Base-by-base conservation (phyloP, 2,797 vertebrate genomes). In the Ptychadena robeensis region DNA sequence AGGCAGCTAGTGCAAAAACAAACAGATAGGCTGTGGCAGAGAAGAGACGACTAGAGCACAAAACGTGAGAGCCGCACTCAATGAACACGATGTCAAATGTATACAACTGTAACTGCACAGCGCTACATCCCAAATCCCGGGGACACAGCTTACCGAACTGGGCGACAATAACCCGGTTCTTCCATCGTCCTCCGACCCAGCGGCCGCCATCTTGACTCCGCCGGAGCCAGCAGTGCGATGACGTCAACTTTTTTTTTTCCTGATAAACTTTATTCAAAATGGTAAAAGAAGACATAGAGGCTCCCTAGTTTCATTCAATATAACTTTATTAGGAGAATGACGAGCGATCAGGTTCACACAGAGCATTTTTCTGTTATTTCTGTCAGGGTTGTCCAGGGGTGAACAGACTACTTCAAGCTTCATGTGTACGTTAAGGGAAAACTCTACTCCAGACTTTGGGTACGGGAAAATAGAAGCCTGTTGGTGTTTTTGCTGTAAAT, bases 141-240 rank as follows among this genome's bases (percentile, higher is more conserved):
- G 2, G 35, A 4, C 12, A 66, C 30, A 10, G 57, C 82, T 80
- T 32, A 69, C 53, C 70, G 9, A 48, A 30, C 11, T 12, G 11
- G 15, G 7, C n/a, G 70, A 31, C 1, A 28, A 31, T 1, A 48
- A 6, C 63, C 18, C 69, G 1, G 25, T 66, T 63, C 40, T 77
- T 48, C 35, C 35, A 71, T 84, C 77, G 34, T 34, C 82, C 53
- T 68, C 69, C 15, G 61, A 66, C 31, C 64, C 48, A 9, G 71
- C 71, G 61, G 70, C 35, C 70, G 82, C 82, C 82, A 84, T 84
- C 48, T 84, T 84, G 82, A 75, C 82, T 80, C 63, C 34, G n/a
- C 76, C 70, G 61, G 31, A 57, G 72, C 80, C 72, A 73, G 34
- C 70, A 74, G 65, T 48, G 27, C 25, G 38, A 57, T 84, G 82